These are phyloP conservation scores for Aegotheles bennettii DNA, from an alignment of 2,113 vertebrate species.

Conservation along the genomic window DNA sequence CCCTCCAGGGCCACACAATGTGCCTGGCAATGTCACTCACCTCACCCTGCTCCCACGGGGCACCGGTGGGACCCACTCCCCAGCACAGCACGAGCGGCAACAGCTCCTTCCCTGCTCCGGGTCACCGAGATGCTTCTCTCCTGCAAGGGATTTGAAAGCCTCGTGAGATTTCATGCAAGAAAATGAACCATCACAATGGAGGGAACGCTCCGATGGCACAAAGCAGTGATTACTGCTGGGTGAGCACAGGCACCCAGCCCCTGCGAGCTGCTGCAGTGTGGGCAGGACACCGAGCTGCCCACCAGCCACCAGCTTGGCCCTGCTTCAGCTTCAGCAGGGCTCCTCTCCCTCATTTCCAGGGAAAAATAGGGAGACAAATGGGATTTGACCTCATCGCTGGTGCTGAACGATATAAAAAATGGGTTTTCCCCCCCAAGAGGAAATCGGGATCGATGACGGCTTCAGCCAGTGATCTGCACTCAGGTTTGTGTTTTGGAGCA, in stretches of 20 bases:
- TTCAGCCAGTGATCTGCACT: background rate
- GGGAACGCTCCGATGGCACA: background rate
- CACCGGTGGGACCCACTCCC: background rate
- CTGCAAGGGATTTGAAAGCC: background rate
- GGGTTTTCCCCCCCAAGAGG: accelerated
- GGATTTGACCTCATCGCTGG: background rate
- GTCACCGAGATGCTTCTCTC: background rate
- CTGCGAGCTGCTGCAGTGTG: accelerated
- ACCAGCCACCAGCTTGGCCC: background rate
- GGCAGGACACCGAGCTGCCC: background rate
- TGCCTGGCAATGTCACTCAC: too few species aligned
- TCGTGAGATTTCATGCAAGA: background rate
- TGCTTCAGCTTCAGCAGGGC: background rate
- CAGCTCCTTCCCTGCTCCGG: background rate
- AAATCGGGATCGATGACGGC: background rate
- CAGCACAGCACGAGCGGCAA: accelerated
- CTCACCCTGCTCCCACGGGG: background rate
- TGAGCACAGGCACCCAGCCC: background rate
- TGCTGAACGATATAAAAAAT: background rate
- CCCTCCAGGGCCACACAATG: too few species aligned
- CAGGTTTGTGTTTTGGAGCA: accelerated
- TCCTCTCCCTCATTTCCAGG: background rate
- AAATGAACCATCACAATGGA: accelerated
- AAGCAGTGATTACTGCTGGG: background rate
- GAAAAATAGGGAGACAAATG: background rate